phyloP scores from a whole-genome alignment of 2,888 invertebrate genomes.

The Meghimatium bilineatum region DNA sequence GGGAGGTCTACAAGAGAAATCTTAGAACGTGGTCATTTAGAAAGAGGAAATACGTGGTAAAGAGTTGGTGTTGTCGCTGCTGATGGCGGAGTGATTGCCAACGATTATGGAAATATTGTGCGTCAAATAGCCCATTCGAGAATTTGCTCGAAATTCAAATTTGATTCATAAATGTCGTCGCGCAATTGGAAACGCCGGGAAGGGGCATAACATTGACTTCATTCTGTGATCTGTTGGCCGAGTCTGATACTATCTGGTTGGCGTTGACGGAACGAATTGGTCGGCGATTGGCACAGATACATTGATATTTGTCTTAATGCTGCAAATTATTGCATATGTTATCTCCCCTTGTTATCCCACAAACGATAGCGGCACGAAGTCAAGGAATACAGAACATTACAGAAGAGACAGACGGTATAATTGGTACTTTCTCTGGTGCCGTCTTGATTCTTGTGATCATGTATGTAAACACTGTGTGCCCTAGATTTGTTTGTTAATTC shows the following conservation, averaged over 20 bases:
- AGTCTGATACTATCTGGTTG: constrained; percentile 25
- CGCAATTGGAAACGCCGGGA: constrained; percentile 17
- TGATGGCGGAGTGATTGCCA: constrained; percentile 37
- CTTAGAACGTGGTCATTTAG: constrained; percentile 36
- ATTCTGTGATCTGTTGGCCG: constrained; percentile 26
- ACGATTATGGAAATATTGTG: constrained; percentile 47
- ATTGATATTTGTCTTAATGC: constrained; percentile 28
- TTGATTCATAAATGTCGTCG: constrained; percentile 37
- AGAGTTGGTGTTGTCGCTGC: constrained; percentile 24
- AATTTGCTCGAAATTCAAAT: constrained; percentile 37
- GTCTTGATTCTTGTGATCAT: too few species aligned
- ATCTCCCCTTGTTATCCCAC: not conserved
- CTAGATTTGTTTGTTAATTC: too few species aligned
- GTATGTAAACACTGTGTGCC: too few species aligned
- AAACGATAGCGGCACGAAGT: too few species aligned
- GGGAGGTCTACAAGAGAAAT: constrained; percentile 33
- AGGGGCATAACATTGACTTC: constrained; percentile 24
- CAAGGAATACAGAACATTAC: too few species aligned
- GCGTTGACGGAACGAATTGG: constrained; percentile 16
- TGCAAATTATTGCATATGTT: constrained; percentile 12
- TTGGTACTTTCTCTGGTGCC: too few species aligned
- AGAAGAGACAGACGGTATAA: too few species aligned
- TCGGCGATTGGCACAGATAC: constrained; percentile 8
- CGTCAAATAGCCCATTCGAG: constrained; percentile 35
- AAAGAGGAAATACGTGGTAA: constrained; percentile 23